phyloP scores from a whole-genome alignment of 2,888 invertebrate genomes.

The Zaprionus lineosus region DNA sequence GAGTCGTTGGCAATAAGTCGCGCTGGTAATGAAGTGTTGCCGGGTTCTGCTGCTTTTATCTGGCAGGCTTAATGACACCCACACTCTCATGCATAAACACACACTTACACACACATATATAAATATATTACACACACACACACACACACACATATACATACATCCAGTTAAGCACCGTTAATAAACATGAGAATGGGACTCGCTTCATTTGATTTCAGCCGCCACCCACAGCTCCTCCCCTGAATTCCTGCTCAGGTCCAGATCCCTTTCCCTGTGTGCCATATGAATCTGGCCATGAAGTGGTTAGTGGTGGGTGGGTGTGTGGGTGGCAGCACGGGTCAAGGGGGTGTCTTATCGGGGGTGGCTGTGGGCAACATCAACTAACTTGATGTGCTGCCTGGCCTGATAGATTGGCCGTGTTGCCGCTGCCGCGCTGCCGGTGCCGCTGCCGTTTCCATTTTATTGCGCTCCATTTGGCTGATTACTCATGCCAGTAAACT shows the following conservation, averaged over 20 bases:
- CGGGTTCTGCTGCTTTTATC: slow-evolving; percentile 61
- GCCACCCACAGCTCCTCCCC: slow-evolving; percentile 7
- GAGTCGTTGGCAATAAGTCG: slow-evolving; percentile 53
- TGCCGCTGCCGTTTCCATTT: slow-evolving; percentile 71
- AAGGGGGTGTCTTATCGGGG: slow-evolving; percentile 33
- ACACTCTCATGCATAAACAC: slow-evolving; percentile 30
- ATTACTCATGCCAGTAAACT: slow-evolving; percentile 76
- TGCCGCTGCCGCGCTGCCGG: no score
- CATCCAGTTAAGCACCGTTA: slow-evolving; percentile 65
- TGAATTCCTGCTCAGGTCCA: slow-evolving; percentile 13
- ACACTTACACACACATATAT: slow-evolving; percentile 17
- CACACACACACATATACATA: slow-evolving; percentile 12
- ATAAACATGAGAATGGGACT: slow-evolving; percentile 72
- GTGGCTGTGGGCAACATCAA: slow-evolving; percentile 56
- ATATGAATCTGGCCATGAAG: slow-evolving; percentile 48
- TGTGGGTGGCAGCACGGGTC: neutral
- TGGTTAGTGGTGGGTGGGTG: slow-evolving; percentile 18
- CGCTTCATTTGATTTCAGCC: slow-evolving; percentile 73
- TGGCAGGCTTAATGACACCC: slow-evolving; percentile 73
- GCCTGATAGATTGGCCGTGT: slow-evolving; percentile 72
- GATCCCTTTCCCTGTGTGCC: slow-evolving; percentile 10
- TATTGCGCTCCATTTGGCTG: slow-evolving; percentile 77
- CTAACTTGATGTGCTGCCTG: slow-evolving; percentile 49
- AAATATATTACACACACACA: slow-evolving; percentile 16
- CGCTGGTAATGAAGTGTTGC: slow-evolving; percentile 55